Conservation (phyloP, 2,888 invertebrate genomes). For the Brenthis ino region DNA sequence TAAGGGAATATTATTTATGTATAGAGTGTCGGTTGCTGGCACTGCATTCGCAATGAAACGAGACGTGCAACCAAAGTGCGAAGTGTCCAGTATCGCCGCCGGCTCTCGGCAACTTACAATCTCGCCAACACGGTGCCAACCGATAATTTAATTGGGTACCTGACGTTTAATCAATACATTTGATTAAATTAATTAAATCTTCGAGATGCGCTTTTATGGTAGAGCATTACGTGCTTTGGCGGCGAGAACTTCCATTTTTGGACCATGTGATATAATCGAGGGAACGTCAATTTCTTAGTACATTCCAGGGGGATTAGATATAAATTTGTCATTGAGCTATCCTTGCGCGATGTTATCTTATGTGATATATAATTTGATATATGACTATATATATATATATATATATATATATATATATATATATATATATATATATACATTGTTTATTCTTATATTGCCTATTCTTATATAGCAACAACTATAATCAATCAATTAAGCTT, state of each 20-base stretch:
- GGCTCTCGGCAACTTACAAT: slow-evolving; percentile 48
- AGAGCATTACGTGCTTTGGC: slow-evolving; percentile 52
- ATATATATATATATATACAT: background rate
- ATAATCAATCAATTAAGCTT: too few species aligned
- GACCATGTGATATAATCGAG: slow-evolving; percentile 29
- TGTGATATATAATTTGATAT: background rate
- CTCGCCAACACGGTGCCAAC: slow-evolving; percentile 45
- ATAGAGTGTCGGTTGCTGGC: slow-evolving; percentile 55
- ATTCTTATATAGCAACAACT: background rate
- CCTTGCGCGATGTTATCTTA: slow-evolving; percentile 15
- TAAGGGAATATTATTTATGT: slow-evolving; percentile 54
- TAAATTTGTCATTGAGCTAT: slow-evolving; percentile 33
- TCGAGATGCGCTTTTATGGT: slow-evolving; percentile 70
- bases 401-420: too few species aligned
- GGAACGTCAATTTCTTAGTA: slow-evolving; percentile 31
- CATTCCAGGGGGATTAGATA: slow-evolving; percentile 31
- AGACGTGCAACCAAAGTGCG: slow-evolving; percentile 59
- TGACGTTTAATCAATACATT: slow-evolving; percentile 77
- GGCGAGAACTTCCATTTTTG: slow-evolving; percentile 37
- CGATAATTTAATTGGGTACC: slow-evolving; percentile 77
- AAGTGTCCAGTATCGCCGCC: slow-evolving; percentile 50
- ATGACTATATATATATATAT: too few species aligned
- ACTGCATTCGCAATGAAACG: slow-evolving; percentile 55
- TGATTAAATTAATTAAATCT: slow-evolving; percentile 76
- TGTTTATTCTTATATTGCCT: background rate